Conservation (phyloP, 1,140 invertebrate genomes). For the Atta colombica region DNA sequence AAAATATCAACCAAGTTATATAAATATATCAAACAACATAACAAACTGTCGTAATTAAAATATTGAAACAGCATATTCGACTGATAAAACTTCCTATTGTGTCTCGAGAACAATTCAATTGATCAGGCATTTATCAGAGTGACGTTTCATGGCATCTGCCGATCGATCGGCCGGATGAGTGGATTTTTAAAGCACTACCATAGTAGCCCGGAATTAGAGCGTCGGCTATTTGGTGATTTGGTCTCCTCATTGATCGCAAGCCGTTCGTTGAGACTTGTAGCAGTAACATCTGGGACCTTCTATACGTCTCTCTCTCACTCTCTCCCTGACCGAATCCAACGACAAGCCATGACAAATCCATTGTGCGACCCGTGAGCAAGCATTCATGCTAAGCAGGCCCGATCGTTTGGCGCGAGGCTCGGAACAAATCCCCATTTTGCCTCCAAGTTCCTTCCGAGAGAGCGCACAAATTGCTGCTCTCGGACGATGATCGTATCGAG, state of each 20-base stretch:
- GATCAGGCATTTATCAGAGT: conserved; percentile 50
- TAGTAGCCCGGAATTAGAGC: conserved; percentile 15
- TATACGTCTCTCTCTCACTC: conserved; percentile 19
- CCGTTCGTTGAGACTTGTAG: conserved; percentile 40
- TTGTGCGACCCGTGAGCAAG: conserved; percentile 81
- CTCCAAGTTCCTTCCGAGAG: conserved; percentile 33
- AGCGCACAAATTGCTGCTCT: neutral
- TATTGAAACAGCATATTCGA: neutral
- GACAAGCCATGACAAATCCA: conserved; percentile 74
- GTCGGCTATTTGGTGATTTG: conserved; percentile 27
- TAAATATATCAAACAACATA: neutral
- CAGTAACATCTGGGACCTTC: conserved; percentile 42
- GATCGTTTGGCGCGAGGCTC: conserved; percentile 47
- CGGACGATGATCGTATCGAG: conserved; percentile 66
- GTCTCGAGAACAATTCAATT: neutral
- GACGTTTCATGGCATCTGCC: conserved; percentile 62
- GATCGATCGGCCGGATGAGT: conserved; percentile 63
- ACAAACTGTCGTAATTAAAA: neutral
- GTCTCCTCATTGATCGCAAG: conserved; percentile 41
- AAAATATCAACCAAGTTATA: neutral
- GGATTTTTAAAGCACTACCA: conserved; percentile 7
- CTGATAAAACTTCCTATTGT: neutral
- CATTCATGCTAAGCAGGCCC: conserved; percentile 81
- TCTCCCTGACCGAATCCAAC: conserved; percentile 70
- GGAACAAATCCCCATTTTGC: conserved; percentile 32